Evolutionary conservation across 1,140 invertebrate species (phyloP).

Genomic region (Ridgeia piscesae): DNA sequence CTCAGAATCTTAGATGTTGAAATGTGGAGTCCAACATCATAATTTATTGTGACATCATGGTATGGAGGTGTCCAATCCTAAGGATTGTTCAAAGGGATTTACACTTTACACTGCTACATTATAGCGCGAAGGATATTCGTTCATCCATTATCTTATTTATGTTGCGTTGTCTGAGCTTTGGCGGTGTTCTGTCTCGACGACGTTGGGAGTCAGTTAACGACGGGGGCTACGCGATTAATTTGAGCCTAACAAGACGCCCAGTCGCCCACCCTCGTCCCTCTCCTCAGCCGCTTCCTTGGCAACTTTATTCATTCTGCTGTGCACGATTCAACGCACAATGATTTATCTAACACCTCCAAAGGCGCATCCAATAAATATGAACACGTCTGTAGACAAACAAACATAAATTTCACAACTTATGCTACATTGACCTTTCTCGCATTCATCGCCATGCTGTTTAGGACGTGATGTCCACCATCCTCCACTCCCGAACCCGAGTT

Average conservation of each 20-base stretch:
- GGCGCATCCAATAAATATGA: neutral
- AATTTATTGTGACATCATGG: no score
- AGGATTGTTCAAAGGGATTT: no score
- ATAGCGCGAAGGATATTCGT: no score
- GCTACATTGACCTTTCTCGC: neutral
- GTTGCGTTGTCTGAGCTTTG: neutral
- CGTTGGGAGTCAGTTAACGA: neutral
- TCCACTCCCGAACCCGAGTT: no score
- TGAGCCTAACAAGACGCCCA: neutral
- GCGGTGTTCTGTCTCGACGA: neutral
- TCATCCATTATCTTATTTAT: neutral
- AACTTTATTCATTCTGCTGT: neutral
- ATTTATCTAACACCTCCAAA: neutral
- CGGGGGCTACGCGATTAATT: neutral
- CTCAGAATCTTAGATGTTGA: no score
- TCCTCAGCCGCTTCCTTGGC: neutral
- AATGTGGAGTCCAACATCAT: neutral
- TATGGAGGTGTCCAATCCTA: no score
- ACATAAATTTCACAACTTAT: neutral
- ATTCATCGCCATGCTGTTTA: neutral
- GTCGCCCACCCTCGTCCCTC: neutral
- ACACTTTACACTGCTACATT: no score
- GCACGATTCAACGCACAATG: neutral
- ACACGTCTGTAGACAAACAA: neutral
- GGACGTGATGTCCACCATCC: neutral